phyloP scores from a whole-genome alignment of 2,888 invertebrate species.

The Harmothoe impar region DNA sequence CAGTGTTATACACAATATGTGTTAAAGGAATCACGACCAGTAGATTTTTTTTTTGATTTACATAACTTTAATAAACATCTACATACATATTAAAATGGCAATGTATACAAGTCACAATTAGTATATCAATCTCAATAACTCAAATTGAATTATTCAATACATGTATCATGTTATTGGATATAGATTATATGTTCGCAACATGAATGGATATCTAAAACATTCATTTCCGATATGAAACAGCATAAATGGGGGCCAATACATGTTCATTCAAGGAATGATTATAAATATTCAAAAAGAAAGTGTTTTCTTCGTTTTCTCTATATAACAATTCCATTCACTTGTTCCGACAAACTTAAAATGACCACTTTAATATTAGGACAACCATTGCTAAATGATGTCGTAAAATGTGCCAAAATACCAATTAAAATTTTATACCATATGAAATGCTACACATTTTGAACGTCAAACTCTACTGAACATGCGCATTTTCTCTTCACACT shows the following conservation, averaged over 20 bases:
- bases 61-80: slow-evolving; percentile 40
- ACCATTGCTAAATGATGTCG: no score
- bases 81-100: slow-evolving; percentile 15
- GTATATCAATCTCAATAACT: slow-evolving; percentile 30
- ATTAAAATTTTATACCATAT: no score
- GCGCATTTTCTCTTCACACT: no score
- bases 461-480: no score
- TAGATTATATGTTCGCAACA: not conserved
- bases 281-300: not conserved
- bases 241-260: not conserved
- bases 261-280: not conserved
- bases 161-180: not conserved
- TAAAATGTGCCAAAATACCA: no score
- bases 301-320: not conserved
- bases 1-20: no score
- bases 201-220: slow-evolving; percentile 19
- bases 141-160: not conserved
- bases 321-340: not conserved
- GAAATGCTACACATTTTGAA: no score
- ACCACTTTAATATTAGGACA: no score
- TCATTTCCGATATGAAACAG: not conserved
- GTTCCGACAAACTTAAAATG: no score
- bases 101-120: slow-evolving; percentile 25
- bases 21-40: no score
- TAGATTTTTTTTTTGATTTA: no score